These are phyloP conservation scores for Nothobranchius furzeri DNA, from an alignment of 2,113 vertebrate species.

Conservation along the genomic window DNA sequence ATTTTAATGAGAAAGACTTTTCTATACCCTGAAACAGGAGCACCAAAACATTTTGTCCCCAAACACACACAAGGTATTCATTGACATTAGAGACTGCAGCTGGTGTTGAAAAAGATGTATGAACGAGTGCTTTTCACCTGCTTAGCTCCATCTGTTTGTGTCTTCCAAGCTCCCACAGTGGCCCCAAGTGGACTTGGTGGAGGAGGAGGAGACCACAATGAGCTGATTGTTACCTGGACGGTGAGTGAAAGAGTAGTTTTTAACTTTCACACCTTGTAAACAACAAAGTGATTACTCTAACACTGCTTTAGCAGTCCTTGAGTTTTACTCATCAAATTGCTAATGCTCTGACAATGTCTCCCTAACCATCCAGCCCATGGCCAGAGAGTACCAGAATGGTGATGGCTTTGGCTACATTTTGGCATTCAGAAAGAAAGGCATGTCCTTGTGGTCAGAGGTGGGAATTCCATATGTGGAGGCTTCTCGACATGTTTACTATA, in stretches of 20 bases:
- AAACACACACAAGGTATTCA: too few relatives aligned
- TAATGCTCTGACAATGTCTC: not conserved
- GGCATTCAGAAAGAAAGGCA: constrained; percentile 85
- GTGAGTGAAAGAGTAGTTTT: constrained; percentile 74
- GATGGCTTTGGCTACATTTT: constrained; percentile 92
- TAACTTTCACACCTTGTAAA: too few relatives aligned
- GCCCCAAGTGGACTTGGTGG: constrained; percentile 93
- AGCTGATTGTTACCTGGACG: constrained; percentile 94
- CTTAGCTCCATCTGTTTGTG: not conserved
- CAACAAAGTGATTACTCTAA: too few relatives aligned
- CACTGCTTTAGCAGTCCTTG: too few relatives aligned
- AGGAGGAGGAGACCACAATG: constrained; percentile 90
- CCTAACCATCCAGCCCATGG: constrained; percentile 78
- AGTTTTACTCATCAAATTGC: too few relatives aligned
- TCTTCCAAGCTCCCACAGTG: constrained; percentile 87
- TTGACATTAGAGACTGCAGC: too few relatives aligned
- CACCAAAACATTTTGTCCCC: too few relatives aligned
- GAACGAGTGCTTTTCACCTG: too few relatives aligned
- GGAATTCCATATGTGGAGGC: constrained; percentile 85
- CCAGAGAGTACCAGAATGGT: constrained; percentile 94
- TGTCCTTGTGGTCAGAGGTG: constrained; percentile 78
- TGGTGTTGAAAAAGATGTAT: too few relatives aligned
- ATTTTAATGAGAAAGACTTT: too few relatives aligned
- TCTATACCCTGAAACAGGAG: too few relatives aligned
- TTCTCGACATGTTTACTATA: constrained; percentile 89